Evolutionary conservation across 2,888 invertebrate genomes (phyloP), one percentile per base, ranked within the genome.

Genomic region (Heliconius ethilla): DNA sequence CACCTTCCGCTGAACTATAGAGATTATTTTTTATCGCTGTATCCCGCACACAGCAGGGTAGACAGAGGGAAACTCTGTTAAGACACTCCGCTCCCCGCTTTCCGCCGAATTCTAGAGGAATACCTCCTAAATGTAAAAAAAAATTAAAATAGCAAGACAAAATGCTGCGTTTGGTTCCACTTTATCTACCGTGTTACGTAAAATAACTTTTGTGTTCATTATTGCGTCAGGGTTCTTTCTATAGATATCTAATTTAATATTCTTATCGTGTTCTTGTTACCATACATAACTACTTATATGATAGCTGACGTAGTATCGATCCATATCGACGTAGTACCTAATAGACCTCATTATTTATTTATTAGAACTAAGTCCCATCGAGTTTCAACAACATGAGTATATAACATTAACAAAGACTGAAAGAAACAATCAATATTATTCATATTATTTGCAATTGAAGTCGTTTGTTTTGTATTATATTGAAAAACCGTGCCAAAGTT

Each of bases 211-310:
- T 3, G n/a, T 69, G 1, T 15, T 51, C 6, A 27, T 27, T 63
- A 15, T 15, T 63, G 15, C 11, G 6, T 27, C 4, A 63, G 15
- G 0, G 0, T n/a, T 9, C 27, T 63, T 63, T 63, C 63, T 27
- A 69, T 25, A 69, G 10, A 37, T 69, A 40, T 22, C 15, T 72
- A n/a, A 59, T 72, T 59, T 25, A 72, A 59, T 72, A 72, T 25
- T 33, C 13, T 9, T 37, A 59, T 33, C 72, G 33, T 25, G 72
- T 33, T 59, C 33, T 72, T 59, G 37, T 33, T 15, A n/a, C 27
- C 27, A 9, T 33, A 70, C 22, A 22, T 2, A 15, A 22, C 51
- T 67, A 37, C 13, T 7, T 45, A 33, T 22, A 29, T 9, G 25
- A 25, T 45, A 27, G 55, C 3, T 33, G 33, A 5, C n/a, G 2